Conservation (phyloP, 2,113 vertebrate species). For the Eurypyga helias region DNA sequence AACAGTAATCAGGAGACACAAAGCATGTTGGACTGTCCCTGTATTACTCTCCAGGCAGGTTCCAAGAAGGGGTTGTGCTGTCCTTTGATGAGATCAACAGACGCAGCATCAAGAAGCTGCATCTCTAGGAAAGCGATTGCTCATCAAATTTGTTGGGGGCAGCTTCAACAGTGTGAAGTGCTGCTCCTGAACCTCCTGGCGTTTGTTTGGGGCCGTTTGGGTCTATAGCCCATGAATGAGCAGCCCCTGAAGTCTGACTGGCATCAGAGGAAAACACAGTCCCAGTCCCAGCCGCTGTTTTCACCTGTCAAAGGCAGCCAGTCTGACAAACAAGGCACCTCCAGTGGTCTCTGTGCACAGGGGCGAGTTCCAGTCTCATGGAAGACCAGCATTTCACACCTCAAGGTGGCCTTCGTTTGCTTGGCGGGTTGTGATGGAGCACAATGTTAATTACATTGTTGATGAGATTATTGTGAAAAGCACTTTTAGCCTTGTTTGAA, state of each 20-base stretch:
- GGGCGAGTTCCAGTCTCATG: background rate
- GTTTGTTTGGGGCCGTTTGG: background rate
- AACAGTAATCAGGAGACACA: background rate
- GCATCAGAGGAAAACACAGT: background rate
- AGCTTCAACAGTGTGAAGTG: background rate
- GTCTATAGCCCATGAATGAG: rapidly evolving
- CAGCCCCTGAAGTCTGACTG: background rate
- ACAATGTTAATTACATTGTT: background rate
- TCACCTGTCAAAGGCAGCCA: background rate
- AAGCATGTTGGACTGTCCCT: background rate
- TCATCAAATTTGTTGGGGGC: background rate
- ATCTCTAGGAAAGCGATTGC: background rate
- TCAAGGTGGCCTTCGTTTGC: background rate
- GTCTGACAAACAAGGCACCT: background rate
- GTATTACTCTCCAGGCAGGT: background rate
- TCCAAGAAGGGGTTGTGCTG: background rate
- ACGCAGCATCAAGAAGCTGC: background rate
- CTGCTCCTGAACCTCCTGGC: background rate
- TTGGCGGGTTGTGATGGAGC: background rate
- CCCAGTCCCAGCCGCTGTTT: background rate
- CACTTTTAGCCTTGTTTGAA: background rate
- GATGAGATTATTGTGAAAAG: background rate
- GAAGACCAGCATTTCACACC: background rate
- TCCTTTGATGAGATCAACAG: background rate
- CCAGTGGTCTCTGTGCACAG: background rate